phyloP scores from a whole-genome alignment of 1,140 invertebrate species.

The Planococcus citri region DNA sequence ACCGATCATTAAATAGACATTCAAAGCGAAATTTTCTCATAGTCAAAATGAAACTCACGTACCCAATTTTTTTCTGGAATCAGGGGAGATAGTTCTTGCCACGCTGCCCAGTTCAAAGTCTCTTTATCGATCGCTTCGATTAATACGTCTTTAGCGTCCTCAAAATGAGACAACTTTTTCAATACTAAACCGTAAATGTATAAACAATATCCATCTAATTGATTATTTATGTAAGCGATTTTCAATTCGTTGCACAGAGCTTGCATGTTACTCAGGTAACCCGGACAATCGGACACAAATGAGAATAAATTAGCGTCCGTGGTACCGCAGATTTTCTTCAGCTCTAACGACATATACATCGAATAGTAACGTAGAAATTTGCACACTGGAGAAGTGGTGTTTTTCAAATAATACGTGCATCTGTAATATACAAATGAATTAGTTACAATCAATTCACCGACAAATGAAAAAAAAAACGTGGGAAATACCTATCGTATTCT shows the following conservation, averaged over 20 bases:
- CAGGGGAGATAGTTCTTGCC: conserved; percentile 78
- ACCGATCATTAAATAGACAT: conserved; percentile 4
- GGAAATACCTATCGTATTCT: conserved; percentile 6
- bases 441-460: too few species aligned
- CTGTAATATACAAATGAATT: conserved; percentile 1
- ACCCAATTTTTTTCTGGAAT: conserved; percentile 55
- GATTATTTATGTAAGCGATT: conserved; percentile 28
- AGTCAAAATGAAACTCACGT: background rate
- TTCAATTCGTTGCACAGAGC: background rate
- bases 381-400: background rate
- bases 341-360: background rate
- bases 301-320: conserved; percentile 11
- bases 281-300: background rate
- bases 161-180: conserved; percentile 69
- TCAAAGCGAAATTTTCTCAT: conserved; percentile 5
- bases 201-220: conserved; percentile 73
- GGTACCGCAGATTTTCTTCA: conserved; percentile 9
- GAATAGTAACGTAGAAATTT: conserved; percentile 6
- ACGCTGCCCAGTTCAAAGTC: conserved; percentile 84
- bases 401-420: background rate
- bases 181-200: conserved; percentile 87
- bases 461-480: background rate
- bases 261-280: conserved; percentile 4
- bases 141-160: conserved; percentile 60
- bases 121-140: conserved; percentile 60